Conservation (phyloP, 2,888 invertebrate genomes). For the Dryobota labecula region DNA sequence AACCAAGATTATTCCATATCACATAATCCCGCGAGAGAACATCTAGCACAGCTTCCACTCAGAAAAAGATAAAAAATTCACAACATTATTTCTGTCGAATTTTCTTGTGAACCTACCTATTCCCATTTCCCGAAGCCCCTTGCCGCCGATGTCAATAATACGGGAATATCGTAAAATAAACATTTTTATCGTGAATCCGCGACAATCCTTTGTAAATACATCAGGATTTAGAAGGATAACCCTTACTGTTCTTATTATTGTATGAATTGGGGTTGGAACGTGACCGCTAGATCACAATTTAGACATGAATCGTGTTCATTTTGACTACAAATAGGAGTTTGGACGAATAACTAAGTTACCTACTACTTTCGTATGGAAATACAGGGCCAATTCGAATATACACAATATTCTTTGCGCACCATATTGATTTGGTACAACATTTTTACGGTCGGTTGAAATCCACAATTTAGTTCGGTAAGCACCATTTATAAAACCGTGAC, state of each 20-base stretch:
- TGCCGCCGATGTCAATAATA: conserved; percentile 57
- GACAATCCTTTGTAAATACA: conserved; percentile 71
- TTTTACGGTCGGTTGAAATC: no score
- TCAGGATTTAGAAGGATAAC: conserved; percentile 62
- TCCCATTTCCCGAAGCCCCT: conserved; percentile 42
- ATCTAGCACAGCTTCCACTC: conserved; percentile 27
- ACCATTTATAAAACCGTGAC: no score
- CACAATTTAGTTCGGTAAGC: no score
- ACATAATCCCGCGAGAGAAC: conserved; percentile 26
- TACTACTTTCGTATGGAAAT: not conserved
- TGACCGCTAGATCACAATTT: conserved; percentile 50
- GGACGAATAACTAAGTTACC: not conserved
- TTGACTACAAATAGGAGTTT: conserved; percentile 19
- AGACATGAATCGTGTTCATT: conserved; percentile 9
- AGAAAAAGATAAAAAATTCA: conserved; percentile 55
- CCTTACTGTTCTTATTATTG: conserved; percentile 54
- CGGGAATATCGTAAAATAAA: conserved; percentile 59
- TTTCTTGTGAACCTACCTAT: conserved; percentile 15
- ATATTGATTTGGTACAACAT: no score
- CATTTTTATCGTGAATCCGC: conserved; percentile 60
- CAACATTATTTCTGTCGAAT: conserved; percentile 43
- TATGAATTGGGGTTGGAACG: conserved; percentile 55
- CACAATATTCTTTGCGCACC: no score
- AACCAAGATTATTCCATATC: conserved; percentile 34
- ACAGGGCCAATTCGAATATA: no score